A percentile compares a stretch with the other conserved stretches of the same genome.
These are phyloP conservation scores for Parnassius apollo DNA, from an alignment of 2,888 invertebrate species.

Conservation along the genomic window DNA sequence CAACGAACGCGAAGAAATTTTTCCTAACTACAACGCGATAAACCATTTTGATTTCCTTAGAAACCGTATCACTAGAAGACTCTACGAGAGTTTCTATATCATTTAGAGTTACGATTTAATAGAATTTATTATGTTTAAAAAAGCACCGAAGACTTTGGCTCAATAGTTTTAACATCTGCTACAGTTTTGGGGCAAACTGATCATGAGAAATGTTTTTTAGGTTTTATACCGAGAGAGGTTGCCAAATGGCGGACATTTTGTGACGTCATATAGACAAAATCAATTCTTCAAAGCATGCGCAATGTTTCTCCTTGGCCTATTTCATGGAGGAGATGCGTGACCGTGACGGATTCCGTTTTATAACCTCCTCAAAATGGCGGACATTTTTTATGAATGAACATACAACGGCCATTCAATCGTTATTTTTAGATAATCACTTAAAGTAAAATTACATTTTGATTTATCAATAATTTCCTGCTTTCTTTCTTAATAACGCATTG, in stretches of 20 bases:
- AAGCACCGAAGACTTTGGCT: slow-evolving; percentile 27
- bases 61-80: slow-evolving; percentile 43
- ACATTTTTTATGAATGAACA: slow-evolving; percentile 69
- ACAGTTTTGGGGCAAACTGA: slow-evolving; percentile 47
- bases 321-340: slow-evolving; percentile 46
- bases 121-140: slow-evolving; percentile 6
- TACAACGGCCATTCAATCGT: slow-evolving; percentile 62
- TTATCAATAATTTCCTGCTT: neutral
- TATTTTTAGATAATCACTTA: slow-evolving; percentile 51
- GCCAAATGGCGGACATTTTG: slow-evolving; percentile 65
- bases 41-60: slow-evolving; percentile 60
- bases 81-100: slow-evolving; percentile 41
- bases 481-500: no score
- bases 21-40: slow-evolving; percentile 36
- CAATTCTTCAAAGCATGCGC: slow-evolving; percentile 70
- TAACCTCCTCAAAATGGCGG: slow-evolving; percentile 57
- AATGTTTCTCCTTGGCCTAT: slow-evolving; percentile 68
- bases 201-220: slow-evolving; percentile 54
- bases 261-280: slow-evolving; percentile 71
- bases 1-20: slow-evolving; percentile 21
- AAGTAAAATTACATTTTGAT: slow-evolving; percentile 24
- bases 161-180: slow-evolving; percentile 42
- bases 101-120: slow-evolving; percentile 38
- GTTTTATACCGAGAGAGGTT: slow-evolving; percentile 62
- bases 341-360: slow-evolving; percentile 56